Evolutionary conservation across 1,140 invertebrate species (phyloP).

Genomic region (Drosophila persimilis): DNA sequence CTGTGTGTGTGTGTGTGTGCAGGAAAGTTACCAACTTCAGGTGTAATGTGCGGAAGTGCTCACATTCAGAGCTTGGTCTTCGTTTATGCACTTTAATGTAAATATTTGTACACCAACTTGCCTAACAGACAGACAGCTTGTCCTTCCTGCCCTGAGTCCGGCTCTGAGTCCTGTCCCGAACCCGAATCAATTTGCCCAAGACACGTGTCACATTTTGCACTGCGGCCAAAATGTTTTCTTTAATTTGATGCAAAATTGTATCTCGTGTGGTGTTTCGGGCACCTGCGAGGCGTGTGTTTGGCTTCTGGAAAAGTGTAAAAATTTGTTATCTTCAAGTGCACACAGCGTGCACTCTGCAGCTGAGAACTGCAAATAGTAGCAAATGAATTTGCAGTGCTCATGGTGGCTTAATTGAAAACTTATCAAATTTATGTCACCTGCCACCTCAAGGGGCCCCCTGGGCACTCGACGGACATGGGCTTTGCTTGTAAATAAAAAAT

Average conservation of each 20-base stretch:
- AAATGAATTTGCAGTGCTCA: not conserved
- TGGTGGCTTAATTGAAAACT: conserved; percentile 20
- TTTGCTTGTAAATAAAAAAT: conserved; percentile 1
- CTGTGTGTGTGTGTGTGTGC: not conserved
- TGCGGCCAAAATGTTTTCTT: conserved; percentile 38
- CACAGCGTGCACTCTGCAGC: not conserved
- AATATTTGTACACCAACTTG: conserved; percentile 56
- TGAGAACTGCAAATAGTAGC: not conserved
- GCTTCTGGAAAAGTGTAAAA: too few species aligned
- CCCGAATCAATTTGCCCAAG: conserved; percentile 43
- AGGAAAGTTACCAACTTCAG: conserved; percentile 55
- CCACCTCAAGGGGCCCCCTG: not conserved
- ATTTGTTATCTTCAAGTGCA: not conserved
- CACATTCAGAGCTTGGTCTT: conserved; percentile 45
- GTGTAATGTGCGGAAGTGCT: conserved; percentile 69
- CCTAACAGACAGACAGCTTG: conserved; percentile 41
- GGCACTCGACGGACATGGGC: too few species aligned
- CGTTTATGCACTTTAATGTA: conserved; percentile 56
- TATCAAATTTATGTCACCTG: conserved; percentile 6
- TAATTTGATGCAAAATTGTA: conserved; percentile 37
- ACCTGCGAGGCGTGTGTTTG: too few species aligned
- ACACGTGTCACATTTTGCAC: conserved; percentile 52
- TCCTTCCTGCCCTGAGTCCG: not conserved
- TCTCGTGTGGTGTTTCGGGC: too few species aligned
- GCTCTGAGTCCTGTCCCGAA: not conserved